Evolutionary conservation across 2,113 vertebrate species (phyloP).

Genomic region (Takifugu flavidus): DNA sequence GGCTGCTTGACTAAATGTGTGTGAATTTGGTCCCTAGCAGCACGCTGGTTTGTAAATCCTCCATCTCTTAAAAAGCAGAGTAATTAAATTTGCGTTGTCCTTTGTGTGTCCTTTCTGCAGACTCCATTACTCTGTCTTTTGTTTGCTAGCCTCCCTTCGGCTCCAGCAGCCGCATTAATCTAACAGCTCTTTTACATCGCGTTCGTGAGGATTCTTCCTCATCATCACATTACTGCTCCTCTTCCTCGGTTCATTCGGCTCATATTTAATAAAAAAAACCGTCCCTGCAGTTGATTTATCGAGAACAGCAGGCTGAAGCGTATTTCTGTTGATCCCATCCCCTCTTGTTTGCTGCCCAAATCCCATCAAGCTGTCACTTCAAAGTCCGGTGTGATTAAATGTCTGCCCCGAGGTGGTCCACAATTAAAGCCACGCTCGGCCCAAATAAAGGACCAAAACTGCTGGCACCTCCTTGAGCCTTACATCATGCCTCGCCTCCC

Average conservation of each 20-base stretch:
- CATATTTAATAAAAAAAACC: slow-evolving; percentile 43
- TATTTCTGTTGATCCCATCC: background rate
- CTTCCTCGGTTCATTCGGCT: slow-evolving; percentile 18
- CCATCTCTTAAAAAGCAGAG: slow-evolving; percentile 37
- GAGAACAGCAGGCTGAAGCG: slow-evolving; percentile 38
- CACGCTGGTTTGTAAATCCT: slow-evolving; percentile 6
- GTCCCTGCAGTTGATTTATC: slow-evolving; percentile 33
- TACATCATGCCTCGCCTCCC: slow-evolving; percentile 82
- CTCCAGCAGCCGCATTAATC: slow-evolving; percentile 47
- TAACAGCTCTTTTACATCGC: slow-evolving; percentile 21
- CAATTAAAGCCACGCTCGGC: slow-evolving; percentile 84
- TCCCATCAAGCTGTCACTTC: slow-evolving; percentile 70
- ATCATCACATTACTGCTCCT: slow-evolving; percentile 18
- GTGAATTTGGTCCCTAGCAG: background rate
- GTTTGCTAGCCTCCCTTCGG: slow-evolving; percentile 19
- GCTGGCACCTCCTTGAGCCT: slow-evolving; percentile 89
- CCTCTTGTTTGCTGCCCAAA: slow-evolving; percentile 49
- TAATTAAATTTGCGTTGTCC: slow-evolving; percentile 35
- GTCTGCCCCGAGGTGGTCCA: slow-evolving; percentile 58
- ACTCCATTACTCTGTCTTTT: slow-evolving; percentile 42
- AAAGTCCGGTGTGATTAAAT: slow-evolving; percentile 66
- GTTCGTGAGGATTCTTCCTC: slow-evolving; percentile 14
- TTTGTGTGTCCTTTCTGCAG: slow-evolving; percentile 15
- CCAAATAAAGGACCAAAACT: slow-evolving; percentile 78
- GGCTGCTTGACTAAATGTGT: slow-evolving; percentile 7